These are phyloP conservation scores for Semaprochilodus insignis DNA, from an alignment of 2,797 vertebrate genomes.

Conservation along the genomic window DNA sequence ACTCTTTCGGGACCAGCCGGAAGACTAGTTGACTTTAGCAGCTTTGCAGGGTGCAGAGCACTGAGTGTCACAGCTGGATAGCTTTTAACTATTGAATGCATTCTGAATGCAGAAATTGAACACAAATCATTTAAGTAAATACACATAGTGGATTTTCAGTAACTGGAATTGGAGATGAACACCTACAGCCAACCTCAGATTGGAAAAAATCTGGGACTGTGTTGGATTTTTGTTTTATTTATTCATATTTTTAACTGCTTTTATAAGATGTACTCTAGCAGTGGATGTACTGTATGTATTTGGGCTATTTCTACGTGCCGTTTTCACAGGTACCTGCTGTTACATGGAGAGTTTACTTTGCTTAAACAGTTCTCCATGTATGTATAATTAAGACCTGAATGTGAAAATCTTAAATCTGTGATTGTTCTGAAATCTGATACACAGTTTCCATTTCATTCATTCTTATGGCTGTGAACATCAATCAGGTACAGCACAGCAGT, in stretches of 20 bases:
- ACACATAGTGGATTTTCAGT: constrained; percentile 9
- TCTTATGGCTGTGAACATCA: neutral
- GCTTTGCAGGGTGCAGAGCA: neutral
- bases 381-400: constrained; percentile 8
- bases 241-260: constrained; percentile 23
- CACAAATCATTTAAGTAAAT: too few relatives aligned
- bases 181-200: constrained; percentile 3
- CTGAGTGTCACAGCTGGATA: constrained; percentile 18
- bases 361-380: neutral
- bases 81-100: neutral
- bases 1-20: constrained; percentile 77
- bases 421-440: neutral
- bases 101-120: neutral
- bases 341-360: constrained; percentile 5
- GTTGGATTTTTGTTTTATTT: constrained; percentile 24
- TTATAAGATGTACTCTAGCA: constrained; percentile 38
- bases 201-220: neutral
- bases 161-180: constrained; percentile 37
- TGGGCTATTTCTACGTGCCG: constrained; percentile 27
- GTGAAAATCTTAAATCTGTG: constrained; percentile 21
- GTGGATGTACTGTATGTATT: constrained; percentile 39
- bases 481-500: neutral
- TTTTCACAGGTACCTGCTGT: constrained; percentile 12
- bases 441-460: constrained; percentile 9
- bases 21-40: constrained; percentile 73